Evolutionary conservation across 2,888 invertebrate genomes (phyloP).

Genomic region (Acanthacorydalis orientalis): DNA sequence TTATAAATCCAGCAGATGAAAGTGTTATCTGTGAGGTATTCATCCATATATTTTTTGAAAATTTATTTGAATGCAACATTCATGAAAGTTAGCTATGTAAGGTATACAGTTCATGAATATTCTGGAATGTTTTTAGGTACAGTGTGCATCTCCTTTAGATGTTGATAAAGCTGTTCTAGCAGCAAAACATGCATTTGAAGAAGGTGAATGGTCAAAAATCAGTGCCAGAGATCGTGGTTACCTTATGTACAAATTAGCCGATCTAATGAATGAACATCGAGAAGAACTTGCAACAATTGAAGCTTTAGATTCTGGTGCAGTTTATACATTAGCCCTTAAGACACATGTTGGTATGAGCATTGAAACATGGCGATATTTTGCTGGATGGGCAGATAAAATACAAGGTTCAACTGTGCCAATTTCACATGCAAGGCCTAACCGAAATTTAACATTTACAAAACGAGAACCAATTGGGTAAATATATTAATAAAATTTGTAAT

Average conservation of each 20-base stretch:
- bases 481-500: neutral
- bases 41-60: slow-evolving; percentile 14
- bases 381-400: slow-evolving; percentile 94
- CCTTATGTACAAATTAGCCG: slow-evolving; percentile 70
- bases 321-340: slow-evolving; percentile 89
- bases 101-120: neutral
- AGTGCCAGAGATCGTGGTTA: slow-evolving; percentile 81
- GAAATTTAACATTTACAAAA: slow-evolving; percentile 73
- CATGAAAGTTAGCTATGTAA: neutral
- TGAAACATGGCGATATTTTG: slow-evolving; percentile 92
- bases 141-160: slow-evolving; percentile 57
- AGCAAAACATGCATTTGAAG: slow-evolving; percentile 73
- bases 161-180: slow-evolving; percentile 78
- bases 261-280: slow-evolving; percentile 86
- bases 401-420: slow-evolving; percentile 86
- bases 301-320: slow-evolving; percentile 86
- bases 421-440: slow-evolving; percentile 79
- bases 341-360: slow-evolving; percentile 98
- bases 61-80: neutral
- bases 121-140: slow-evolving; percentile 30
- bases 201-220: slow-evolving; percentile 88
- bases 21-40: slow-evolving; percentile 49
- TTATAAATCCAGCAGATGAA: slow-evolving; percentile 78
- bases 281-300: slow-evolving; percentile 93
- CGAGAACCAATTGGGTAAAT: slow-evolving; percentile 75